Conservation (phyloP, 2,797 vertebrate genomes). For the Otolemur crassicaudatus region DNA sequence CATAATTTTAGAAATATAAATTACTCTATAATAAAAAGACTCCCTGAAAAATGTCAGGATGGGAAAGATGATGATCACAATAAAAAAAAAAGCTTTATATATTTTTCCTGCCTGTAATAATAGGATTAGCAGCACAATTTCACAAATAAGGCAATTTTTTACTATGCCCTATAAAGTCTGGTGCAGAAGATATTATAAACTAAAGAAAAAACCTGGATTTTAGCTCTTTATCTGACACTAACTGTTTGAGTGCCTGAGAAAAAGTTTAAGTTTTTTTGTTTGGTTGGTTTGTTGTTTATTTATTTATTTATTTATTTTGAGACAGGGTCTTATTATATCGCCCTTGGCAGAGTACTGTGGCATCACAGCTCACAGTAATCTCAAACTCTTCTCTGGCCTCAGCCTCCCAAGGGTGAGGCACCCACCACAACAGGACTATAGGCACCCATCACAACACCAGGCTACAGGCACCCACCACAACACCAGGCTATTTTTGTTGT, state of each 20-base stretch:
- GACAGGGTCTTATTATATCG: too few relatives aligned
- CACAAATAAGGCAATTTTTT: not conserved
- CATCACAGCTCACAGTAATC: too few relatives aligned
- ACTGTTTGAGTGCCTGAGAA: slow-evolving; percentile 4
- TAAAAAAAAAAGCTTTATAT: slow-evolving; percentile 2
- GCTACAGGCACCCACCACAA: too few relatives aligned
- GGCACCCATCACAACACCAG: too few relatives aligned
- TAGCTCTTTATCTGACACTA: not conserved
- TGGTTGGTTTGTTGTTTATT: too few relatives aligned
- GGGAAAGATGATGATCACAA: not conserved
- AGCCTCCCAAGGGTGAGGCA: too few relatives aligned
- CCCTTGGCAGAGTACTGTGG: too few relatives aligned
- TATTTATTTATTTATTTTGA: not conserved
- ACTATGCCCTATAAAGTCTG: not conserved
- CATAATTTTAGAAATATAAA: slow-evolving; percentile 19
- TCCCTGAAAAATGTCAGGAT: slow-evolving; percentile 42
- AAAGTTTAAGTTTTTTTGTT: too few relatives aligned
- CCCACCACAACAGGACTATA: too few relatives aligned
- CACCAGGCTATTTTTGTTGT: too few relatives aligned
- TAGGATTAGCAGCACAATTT: slow-evolving; percentile 18
- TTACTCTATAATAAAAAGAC: slow-evolving; percentile 10
- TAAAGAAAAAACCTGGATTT: not conserved
- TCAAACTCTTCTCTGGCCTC: too few relatives aligned
- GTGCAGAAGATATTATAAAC: not conserved
- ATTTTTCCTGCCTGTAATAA: not conserved